Conservation (phyloP, 2,113 vertebrate genomes). For the Copsychus sechellarum region DNA sequence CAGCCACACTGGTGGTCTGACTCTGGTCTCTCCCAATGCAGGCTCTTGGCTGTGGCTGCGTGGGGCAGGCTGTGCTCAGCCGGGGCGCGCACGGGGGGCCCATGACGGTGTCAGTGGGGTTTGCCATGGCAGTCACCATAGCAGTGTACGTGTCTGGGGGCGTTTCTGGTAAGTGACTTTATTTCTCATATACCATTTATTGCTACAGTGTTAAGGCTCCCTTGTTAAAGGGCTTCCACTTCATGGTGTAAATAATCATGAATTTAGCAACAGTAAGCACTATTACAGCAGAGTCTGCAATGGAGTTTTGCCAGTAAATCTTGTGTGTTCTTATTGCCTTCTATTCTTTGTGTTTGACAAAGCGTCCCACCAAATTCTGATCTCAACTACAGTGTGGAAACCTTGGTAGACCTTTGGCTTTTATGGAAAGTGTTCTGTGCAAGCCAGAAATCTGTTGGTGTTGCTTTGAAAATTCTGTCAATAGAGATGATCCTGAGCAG, state of each 20-base stretch:
- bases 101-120: constrained; percentile 82
- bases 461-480: not conserved
- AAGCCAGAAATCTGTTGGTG: not conserved
- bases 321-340: not conserved
- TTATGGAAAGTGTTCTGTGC: not conserved
- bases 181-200: not conserved
- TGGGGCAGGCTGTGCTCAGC: constrained; percentile 90
- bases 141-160: constrained; percentile 89
- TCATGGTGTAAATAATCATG: not conserved
- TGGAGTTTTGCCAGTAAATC: not conserved
- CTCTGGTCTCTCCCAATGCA: constrained; percentile 51
- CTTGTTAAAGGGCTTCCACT: not conserved
- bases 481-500: not conserved
- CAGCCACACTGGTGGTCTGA: not conserved
- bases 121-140: constrained; percentile 86
- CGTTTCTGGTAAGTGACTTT: constrained; percentile 85
- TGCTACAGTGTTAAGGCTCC: not conserved
- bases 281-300: not conserved
- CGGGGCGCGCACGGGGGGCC: constrained; percentile 78
- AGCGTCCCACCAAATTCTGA: not conserved
- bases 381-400: not conserved
- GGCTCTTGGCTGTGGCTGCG: constrained; percentile 90
- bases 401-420: not conserved
- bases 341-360: not conserved
- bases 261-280: not conserved